phyloP scores from a whole-genome alignment of 2,113 vertebrate genomes.

The Manacus vitellinus region DNA sequence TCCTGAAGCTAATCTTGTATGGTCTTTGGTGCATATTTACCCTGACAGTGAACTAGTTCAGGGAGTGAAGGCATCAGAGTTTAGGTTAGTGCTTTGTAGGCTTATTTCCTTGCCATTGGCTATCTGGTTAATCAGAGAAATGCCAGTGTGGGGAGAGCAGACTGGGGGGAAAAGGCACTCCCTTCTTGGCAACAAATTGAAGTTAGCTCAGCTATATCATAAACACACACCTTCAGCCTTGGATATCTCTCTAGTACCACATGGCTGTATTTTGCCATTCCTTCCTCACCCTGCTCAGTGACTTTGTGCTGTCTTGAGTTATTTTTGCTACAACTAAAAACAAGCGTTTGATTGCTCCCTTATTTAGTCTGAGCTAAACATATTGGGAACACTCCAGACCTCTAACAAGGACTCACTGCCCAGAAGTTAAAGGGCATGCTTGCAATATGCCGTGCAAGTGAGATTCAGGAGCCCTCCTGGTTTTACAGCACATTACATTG shows the following conservation, averaged over 20 bases:
- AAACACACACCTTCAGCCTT: not conserved
- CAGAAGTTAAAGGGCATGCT: not conserved
- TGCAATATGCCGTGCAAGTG: not conserved
- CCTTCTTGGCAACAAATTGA: conserved; percentile 21
- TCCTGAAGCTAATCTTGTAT: not conserved
- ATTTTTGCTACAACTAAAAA: not conserved
- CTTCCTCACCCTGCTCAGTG: not conserved
- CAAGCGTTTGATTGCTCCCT: conserved; percentile 1
- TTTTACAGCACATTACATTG: not conserved
- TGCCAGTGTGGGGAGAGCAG: not conserved
- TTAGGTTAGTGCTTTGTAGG: not conserved
- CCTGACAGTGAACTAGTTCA: not conserved
- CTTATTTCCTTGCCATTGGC: not conserved
- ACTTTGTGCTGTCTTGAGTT: not conserved
- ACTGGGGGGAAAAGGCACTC: not conserved
- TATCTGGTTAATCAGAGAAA: not conserved
- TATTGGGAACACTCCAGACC: not conserved
- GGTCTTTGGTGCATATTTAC: not conserved
- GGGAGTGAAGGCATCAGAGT: not conserved
- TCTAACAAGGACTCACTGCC: not conserved
- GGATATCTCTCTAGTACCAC: not conserved
- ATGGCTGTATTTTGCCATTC: conserved; percentile 16
- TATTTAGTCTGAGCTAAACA: conserved; percentile 51
- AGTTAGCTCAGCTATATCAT: not conserved
- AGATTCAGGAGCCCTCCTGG: not conserved